These are phyloP conservation scores for Lathronympha strigana DNA, from an alignment of 2,888 invertebrate species.

Conservation along the genomic window DNA sequence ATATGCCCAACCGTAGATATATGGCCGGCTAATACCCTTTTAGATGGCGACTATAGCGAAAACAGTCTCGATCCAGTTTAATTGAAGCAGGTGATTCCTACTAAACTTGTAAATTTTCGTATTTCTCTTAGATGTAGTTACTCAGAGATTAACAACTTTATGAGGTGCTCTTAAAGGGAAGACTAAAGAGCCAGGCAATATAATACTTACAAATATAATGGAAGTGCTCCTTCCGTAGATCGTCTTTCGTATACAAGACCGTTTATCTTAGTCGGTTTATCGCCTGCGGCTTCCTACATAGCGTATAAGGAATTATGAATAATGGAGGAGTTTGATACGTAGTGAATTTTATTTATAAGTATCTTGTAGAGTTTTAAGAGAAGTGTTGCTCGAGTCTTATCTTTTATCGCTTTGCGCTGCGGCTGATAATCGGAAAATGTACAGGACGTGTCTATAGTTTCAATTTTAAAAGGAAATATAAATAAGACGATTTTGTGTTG, in stretches of 20 bases:
- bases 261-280: conserved; percentile 39
- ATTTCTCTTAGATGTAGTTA: not conserved
- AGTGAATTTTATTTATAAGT: conserved; percentile 24
- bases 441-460: too few species aligned
- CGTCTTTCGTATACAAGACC: conserved; percentile 23
- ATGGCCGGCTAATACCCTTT: too few species aligned
- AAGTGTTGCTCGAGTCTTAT: conserved; percentile 10
- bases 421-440: not conserved
- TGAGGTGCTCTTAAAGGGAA: not conserved
- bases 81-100: too few species aligned
- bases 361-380: conserved; percentile 22
- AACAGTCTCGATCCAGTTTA: too few species aligned
- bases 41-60: too few species aligned
- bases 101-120: too few species aligned
- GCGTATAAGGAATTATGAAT: conserved; percentile 41
- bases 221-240: conserved; percentile 25
- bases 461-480: too few species aligned
- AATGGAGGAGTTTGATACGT: conserved; percentile 37
- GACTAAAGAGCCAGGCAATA: conserved; percentile 11
- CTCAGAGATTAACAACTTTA: not conserved
- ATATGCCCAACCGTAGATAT: too few species aligned
- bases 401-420: not conserved
- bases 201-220: conserved; percentile 29
- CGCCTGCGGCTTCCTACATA: conserved; percentile 35
- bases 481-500: too few species aligned